Conservation (phyloP, 2,797 vertebrate species). For the Thalassophryne amazonica region DNA sequence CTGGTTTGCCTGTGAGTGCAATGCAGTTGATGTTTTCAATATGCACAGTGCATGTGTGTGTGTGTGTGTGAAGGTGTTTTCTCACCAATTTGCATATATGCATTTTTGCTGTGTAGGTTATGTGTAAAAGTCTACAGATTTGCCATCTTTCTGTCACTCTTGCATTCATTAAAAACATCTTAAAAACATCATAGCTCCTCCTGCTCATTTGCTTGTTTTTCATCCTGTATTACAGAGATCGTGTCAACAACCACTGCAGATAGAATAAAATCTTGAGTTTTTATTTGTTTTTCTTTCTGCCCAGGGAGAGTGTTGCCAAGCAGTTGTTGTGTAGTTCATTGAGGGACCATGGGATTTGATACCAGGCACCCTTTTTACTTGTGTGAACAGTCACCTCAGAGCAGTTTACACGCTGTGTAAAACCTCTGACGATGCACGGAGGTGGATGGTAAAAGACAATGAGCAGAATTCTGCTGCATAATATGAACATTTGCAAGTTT, state of each 20-base stretch:
- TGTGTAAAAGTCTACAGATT: constrained; percentile 12
- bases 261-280: constrained; percentile 37
- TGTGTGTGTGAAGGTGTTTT: constrained; percentile 22
- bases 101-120: constrained; percentile 21
- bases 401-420: constrained; percentile 57
- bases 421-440: constrained; percentile 64
- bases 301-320: constrained; percentile 67
- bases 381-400: constrained; percentile 55
- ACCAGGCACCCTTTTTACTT: constrained; percentile 57
- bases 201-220: constrained; percentile 18
- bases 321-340: constrained; percentile 66
- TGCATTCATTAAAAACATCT: constrained; percentile 38
- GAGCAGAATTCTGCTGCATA: constrained; percentile 56
- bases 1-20: constrained; percentile 27
- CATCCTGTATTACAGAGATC: constrained; percentile 30
- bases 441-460: constrained; percentile 56
- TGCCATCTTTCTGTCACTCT: constrained; percentile 30
- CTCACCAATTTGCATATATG: constrained; percentile 39
- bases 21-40: constrained; percentile 46
- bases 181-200: too few relatives aligned
- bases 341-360: constrained; percentile 68
- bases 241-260: constrained; percentile 24
- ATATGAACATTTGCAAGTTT: constrained; percentile 38
- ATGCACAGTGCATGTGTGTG: constrained; percentile 25
- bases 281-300: constrained; percentile 45